Conservation (phyloP, 2,888 invertebrate genomes). For the Sycophila texana region DNA sequence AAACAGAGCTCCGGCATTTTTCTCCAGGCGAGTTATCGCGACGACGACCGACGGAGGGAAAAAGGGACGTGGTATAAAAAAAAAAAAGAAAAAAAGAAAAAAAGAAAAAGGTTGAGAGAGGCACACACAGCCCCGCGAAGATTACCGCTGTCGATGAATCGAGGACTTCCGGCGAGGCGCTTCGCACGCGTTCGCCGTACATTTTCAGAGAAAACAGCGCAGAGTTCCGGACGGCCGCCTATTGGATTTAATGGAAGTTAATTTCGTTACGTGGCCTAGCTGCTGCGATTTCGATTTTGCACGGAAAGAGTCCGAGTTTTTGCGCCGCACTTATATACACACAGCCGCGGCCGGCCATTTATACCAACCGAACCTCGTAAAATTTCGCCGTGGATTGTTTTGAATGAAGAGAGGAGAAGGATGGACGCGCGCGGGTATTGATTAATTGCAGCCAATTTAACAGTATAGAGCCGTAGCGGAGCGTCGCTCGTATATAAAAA, state of each 20-base stretch:
- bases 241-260: slow-evolving; percentile 50
- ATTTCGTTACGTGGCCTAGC: slow-evolving; percentile 21
- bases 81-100: too few relatives aligned
- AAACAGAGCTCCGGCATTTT: too few relatives aligned
- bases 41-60: too few relatives aligned
- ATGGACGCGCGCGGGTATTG: slow-evolving; percentile 10
- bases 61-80: too few relatives aligned
- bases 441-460: slow-evolving; percentile 35
- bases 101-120: neutral
- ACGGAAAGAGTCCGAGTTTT: slow-evolving; percentile 22
- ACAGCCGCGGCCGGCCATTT: neutral
- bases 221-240: neutral
- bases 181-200: neutral
- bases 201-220: slow-evolving; percentile 27
- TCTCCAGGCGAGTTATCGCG: too few relatives aligned
- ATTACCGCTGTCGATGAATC: neutral
- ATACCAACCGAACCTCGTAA: slow-evolving; percentile 21
- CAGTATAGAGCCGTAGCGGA: neutral
- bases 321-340: slow-evolving; percentile 10
- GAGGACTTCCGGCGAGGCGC: neutral
- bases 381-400: slow-evolving; percentile 31
- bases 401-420: slow-evolving; percentile 23
- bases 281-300: neutral
- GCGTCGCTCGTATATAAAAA: slow-evolving; percentile 13
- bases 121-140: neutral